A percentile compares a stretch with the other conserved stretches of the same genome.
Conservation (phyloP, 2,113 vertebrate species). For the Neolamprologus kungweensis region DNA sequence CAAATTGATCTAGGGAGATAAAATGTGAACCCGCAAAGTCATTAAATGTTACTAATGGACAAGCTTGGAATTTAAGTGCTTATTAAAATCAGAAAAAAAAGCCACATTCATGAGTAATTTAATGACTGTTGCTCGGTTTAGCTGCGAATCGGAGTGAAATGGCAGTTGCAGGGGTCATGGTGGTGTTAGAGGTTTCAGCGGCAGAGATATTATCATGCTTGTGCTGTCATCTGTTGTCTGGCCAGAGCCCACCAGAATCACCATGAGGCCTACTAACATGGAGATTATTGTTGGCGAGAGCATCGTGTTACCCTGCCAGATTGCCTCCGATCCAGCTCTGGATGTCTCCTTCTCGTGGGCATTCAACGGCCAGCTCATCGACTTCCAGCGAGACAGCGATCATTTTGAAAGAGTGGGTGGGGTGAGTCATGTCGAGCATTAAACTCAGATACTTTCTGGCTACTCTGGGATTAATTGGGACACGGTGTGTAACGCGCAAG, state of each 20-base stretch:
- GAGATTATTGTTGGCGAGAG: slow-evolving; percentile 95
- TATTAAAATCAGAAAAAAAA: slow-evolving; percentile 8
- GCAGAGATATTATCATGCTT: slow-evolving; percentile 39
- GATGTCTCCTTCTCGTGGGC: slow-evolving; percentile 90
- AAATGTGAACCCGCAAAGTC: slow-evolving; percentile 12
- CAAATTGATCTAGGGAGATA: slow-evolving; percentile 11
- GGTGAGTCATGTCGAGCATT: slow-evolving; percentile 77
- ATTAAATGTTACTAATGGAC: slow-evolving; percentile 28
- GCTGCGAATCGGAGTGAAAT: background rate
- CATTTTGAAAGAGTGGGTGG: slow-evolving; percentile 91
- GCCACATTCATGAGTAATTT: background rate
- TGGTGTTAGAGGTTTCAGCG: slow-evolving; percentile 7
- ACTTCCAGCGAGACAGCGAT: slow-evolving; percentile 81
- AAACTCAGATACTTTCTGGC: slow-evolving; percentile 20
- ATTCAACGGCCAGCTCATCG: slow-evolving; percentile 82
- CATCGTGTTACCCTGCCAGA: slow-evolving; percentile 89
- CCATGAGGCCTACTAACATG: slow-evolving; percentile 84
- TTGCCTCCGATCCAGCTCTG: slow-evolving; percentile 82
- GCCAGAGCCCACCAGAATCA: slow-evolving; percentile 89
- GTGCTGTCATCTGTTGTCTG: slow-evolving; percentile 37
- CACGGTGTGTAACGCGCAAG: slow-evolving; percentile 5
- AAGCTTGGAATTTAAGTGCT: slow-evolving; percentile 9
- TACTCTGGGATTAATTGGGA: slow-evolving; percentile 49
- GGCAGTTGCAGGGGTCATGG: background rate
- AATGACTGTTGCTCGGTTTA: background rate